A percentile compares a stretch with the other conserved stretches of the same genome.
Evolutionary conservation across 2,113 vertebrate genomes (phyloP).

Genomic region (Trachemys scripta): DNA sequence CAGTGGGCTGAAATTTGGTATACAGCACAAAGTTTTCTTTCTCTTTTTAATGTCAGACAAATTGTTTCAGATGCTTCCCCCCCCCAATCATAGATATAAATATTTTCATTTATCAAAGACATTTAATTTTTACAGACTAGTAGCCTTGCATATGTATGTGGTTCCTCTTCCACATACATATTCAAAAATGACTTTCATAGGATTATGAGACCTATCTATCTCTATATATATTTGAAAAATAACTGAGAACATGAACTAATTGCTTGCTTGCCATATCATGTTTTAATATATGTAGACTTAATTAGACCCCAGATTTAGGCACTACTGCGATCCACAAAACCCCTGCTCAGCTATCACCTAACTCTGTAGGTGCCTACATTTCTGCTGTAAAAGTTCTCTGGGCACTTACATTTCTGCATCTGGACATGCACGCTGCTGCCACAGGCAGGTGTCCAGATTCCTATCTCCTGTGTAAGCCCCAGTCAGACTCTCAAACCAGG

Average conservation of each 20-base stretch:
- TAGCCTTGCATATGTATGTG: not conserved
- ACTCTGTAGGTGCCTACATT: not conserved
- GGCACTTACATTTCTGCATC: not conserved
- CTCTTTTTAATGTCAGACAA: not conserved
- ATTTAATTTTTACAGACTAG: not conserved
- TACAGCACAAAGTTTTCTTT: not conserved
- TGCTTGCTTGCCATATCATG: not conserved
- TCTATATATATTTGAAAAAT: not conserved
- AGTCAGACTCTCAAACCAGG: not conserved
- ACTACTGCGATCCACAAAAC: not conserved
- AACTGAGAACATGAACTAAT: not conserved
- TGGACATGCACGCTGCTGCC: not conserved
- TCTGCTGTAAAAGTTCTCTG: not conserved
- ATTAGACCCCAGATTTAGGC: not conserved
- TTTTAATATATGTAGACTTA: not conserved
- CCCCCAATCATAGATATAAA: not conserved
- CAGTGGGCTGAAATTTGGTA: constrained; percentile 45
- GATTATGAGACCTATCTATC: not conserved
- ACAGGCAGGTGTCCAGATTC: not conserved
- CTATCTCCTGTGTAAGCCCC: not conserved
- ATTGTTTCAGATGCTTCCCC: constrained; percentile 25
- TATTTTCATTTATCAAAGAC: not conserved
- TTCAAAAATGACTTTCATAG: not conserved
- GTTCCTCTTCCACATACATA: not conserved
- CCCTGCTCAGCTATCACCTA: not conserved